Evolutionary conservation across 2,888 invertebrate species (phyloP).

Genomic region (Acronicta psi): DNA sequence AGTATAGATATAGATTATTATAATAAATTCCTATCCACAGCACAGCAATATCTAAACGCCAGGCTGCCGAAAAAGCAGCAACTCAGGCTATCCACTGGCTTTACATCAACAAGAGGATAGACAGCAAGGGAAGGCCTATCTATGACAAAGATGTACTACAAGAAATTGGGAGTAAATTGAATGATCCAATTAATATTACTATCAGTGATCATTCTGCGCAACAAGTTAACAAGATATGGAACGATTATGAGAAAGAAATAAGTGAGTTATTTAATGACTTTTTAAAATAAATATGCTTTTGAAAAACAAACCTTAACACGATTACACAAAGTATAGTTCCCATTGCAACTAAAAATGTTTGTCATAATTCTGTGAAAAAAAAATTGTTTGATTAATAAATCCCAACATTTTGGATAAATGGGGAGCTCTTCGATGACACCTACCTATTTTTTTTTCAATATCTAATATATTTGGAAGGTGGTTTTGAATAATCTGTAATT

Average conservation of each 20-base stretch:
- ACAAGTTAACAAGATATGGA: slow-evolving; percentile 79
- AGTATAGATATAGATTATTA: too few species aligned
- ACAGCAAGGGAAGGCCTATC: slow-evolving; percentile 83
- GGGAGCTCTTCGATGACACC: too few species aligned
- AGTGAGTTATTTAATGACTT: slow-evolving; percentile 70
- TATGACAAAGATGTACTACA: slow-evolving; percentile 76
- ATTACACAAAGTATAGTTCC: too few species aligned
- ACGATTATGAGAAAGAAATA: slow-evolving; percentile 80
- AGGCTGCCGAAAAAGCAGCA: slow-evolving; percentile 88
- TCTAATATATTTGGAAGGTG: too few species aligned
- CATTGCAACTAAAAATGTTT: too few species aligned
- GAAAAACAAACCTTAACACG: too few species aligned
- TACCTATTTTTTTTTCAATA: too few species aligned
- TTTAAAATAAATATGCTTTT: too few species aligned
- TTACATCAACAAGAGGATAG: slow-evolving; percentile 80
- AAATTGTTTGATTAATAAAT: too few species aligned
- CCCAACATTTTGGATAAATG: too few species aligned
- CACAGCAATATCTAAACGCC: slow-evolving; percentile 84
- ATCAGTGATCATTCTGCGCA: slow-evolving; percentile 74
- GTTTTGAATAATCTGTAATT: too few species aligned
- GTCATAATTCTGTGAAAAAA: too few species aligned
- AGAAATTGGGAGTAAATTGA: slow-evolving; percentile 68
- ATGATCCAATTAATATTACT: slow-evolving; percentile 68
- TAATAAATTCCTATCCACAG: slow-evolving; percentile 66
- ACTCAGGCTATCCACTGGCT: slow-evolving; percentile 88